phyloP scores from a whole-genome alignment of 2,113 vertebrate genomes.

The Saccopteryx leptura region DNA sequence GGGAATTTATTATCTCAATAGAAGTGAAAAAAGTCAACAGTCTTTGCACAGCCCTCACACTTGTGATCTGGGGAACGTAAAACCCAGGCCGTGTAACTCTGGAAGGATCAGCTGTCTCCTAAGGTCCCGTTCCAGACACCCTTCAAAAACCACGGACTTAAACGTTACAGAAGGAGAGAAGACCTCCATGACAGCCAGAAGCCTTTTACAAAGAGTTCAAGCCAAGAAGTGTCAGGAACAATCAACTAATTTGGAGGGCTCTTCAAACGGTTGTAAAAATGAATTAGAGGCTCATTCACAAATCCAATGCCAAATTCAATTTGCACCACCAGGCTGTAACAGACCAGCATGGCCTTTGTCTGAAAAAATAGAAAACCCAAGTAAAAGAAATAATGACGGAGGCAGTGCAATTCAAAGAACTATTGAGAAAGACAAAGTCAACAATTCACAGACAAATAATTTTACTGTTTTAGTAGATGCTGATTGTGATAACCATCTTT shows the following conservation, averaged over 20 bases:
- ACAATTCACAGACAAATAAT: constrained; percentile 70
- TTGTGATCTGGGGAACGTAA: constrained; percentile 66
- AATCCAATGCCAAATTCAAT: constrained; percentile 79
- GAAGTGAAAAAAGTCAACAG: constrained; percentile 65
- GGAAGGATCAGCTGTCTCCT: constrained; percentile 61
- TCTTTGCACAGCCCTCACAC: constrained; percentile 30
- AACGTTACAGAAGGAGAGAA: constrained; percentile 59
- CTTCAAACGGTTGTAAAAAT: constrained; percentile 70
- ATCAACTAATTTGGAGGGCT: constrained; percentile 53
- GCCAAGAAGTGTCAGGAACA: constrained; percentile 85
- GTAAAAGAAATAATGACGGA: constrained; percentile 85
- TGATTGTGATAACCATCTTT: constrained; percentile 80
- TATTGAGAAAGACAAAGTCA: constrained; percentile 60
- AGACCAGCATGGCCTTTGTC: constrained; percentile 87
- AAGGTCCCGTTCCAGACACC: constrained; percentile 52
- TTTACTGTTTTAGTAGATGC: constrained; percentile 66
- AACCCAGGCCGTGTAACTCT: neutral
- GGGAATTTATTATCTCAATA: constrained; percentile 69
- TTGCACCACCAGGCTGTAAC: constrained; percentile 67
- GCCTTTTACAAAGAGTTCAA: constrained; percentile 87
- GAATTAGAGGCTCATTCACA: constrained; percentile 75
- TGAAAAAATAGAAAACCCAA: constrained; percentile 88
- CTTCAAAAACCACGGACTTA: constrained; percentile 75
- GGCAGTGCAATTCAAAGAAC: constrained; percentile 61
- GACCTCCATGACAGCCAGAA: constrained; percentile 83